These are phyloP conservation scores for Epinephelus awoara DNA, from an alignment of 2,797 vertebrate genomes.

Conservation along the genomic window DNA sequence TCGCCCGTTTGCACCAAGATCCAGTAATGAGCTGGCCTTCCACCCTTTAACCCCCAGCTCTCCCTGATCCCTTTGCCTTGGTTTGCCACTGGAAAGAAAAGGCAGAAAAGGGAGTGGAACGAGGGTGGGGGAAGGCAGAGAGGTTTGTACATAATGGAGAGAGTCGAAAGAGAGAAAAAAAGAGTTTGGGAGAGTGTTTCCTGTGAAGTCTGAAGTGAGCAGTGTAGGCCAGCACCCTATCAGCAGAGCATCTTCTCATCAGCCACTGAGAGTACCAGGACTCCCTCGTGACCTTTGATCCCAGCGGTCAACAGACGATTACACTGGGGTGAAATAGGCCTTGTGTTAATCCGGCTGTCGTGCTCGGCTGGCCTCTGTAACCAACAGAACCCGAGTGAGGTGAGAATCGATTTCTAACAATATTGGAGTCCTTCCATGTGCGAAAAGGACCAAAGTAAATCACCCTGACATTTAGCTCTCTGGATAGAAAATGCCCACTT, in stretches of 20 bases:
- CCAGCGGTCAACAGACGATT: constrained; percentile 69
- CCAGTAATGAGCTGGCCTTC: constrained; percentile 81
- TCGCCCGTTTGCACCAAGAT: constrained; percentile 69
- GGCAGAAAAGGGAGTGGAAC: constrained; percentile 18
- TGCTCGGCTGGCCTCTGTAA: constrained; percentile 46
- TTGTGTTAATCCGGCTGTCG: constrained; percentile 73
- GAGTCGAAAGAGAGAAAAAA: constrained; percentile 37
- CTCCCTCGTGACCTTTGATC: constrained; percentile 72
- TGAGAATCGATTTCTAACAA: constrained; percentile 49
- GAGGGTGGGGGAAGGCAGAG: constrained; percentile 25
- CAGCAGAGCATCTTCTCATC: constrained; percentile 45
- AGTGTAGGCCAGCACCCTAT: constrained; percentile 33
- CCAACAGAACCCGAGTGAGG: constrained; percentile 55
- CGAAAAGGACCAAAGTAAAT: constrained; percentile 4
- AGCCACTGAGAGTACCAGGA: constrained; percentile 22
- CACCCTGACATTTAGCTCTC: constrained; percentile 6
- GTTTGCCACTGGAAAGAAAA: constrained; percentile 59
- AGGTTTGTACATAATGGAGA: constrained; percentile 45
- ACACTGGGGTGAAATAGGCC: constrained; percentile 66
- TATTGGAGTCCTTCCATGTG: background rate
- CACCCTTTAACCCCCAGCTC: constrained; percentile 70
- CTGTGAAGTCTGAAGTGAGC: constrained; percentile 59
- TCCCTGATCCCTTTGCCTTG: constrained; percentile 62
- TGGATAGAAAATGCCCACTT: background rate
- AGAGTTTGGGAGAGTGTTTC: constrained; percentile 29